Conservation (phyloP, 2,888 invertebrate species). For the Amphimallon solstitiale region DNA sequence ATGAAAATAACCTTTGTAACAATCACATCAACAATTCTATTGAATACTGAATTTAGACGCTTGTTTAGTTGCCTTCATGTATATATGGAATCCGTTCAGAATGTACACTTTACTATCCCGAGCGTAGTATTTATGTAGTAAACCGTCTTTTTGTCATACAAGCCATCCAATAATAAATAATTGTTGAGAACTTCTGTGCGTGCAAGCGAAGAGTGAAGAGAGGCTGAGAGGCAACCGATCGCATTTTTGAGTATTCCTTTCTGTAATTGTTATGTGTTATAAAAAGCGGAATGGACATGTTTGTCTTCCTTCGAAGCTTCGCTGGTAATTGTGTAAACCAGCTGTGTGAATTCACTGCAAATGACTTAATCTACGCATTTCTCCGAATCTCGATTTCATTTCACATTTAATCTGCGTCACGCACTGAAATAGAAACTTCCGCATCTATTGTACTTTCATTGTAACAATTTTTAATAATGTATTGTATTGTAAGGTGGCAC, state of each 20-base stretch:
- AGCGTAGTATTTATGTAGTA: conserved; percentile 21
- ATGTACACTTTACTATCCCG: conserved; percentile 10
- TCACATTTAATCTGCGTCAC: not conserved
- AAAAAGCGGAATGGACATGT: conserved; percentile 58
- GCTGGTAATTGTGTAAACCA: conserved; percentile 55
- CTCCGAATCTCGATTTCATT: conserved; percentile 47
- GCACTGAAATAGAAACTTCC: not conserved
- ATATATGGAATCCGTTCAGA: not conserved
- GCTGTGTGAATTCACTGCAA: conserved; percentile 56
- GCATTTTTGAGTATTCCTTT: conserved; percentile 52
- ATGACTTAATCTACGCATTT: conserved; percentile 58
- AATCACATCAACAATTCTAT: too few relatives aligned
- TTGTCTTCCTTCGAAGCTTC: conserved; percentile 53
- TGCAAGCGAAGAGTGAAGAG: not conserved
- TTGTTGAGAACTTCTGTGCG: conserved; percentile 32
- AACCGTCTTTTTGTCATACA: conserved; percentile 26
- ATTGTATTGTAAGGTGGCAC: too few relatives aligned
- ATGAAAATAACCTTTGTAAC: too few relatives aligned
- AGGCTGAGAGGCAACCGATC: conserved; percentile 2
- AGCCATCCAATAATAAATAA: conserved; percentile 29
- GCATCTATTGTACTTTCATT: not conserved
- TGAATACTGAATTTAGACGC: too few relatives aligned
- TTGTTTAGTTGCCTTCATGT: too few relatives aligned
- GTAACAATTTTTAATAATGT: too few relatives aligned
- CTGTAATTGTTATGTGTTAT: conserved; percentile 58